phyloP scores from a whole-genome alignment of 1,140 invertebrate genomes.

The Ceratitis capitata region DNA sequence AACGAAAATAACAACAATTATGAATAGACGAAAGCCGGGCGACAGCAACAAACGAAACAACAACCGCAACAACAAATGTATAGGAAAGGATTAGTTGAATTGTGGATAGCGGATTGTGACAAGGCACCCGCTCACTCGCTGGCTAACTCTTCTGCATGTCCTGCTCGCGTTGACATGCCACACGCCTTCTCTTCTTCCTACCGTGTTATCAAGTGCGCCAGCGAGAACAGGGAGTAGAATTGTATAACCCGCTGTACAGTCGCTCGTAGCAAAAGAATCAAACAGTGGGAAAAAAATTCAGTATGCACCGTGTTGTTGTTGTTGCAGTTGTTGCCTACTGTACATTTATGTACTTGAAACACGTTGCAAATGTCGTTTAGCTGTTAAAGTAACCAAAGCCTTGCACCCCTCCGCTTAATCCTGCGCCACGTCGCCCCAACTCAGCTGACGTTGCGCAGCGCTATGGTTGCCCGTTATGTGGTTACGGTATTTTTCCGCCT shows the following conservation, averaged over 20 bases:
- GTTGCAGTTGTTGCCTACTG: neutral
- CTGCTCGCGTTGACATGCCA: conserved; percentile 29
- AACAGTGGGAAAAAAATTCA: too few relatives aligned
- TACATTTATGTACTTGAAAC: neutral
- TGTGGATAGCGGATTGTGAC: conserved; percentile 14
- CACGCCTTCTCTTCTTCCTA: too few relatives aligned
- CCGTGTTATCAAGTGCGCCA: neutral
- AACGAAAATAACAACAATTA: neutral
- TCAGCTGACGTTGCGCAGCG: neutral
- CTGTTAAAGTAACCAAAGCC: conserved; percentile 20
- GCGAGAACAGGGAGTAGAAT: neutral
- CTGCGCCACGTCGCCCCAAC: neutral
- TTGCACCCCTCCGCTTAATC: neutral
- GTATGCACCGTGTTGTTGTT: neutral
- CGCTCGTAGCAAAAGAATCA: neutral
- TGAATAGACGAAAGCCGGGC: neutral
- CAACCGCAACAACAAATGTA: neutral
- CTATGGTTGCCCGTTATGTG: conserved; percentile 22
- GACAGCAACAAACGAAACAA: too few relatives aligned
- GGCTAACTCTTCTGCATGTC: conserved; percentile 8
- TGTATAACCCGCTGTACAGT: neutral
- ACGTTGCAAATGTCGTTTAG: conserved; percentile 5
- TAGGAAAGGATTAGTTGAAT: conserved; percentile 17
- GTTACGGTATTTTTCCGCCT: conserved; percentile 33
- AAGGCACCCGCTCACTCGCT: neutral